Conservation (phyloP, 2,888 invertebrate genomes). For the Embidobia sp. region DNA sequence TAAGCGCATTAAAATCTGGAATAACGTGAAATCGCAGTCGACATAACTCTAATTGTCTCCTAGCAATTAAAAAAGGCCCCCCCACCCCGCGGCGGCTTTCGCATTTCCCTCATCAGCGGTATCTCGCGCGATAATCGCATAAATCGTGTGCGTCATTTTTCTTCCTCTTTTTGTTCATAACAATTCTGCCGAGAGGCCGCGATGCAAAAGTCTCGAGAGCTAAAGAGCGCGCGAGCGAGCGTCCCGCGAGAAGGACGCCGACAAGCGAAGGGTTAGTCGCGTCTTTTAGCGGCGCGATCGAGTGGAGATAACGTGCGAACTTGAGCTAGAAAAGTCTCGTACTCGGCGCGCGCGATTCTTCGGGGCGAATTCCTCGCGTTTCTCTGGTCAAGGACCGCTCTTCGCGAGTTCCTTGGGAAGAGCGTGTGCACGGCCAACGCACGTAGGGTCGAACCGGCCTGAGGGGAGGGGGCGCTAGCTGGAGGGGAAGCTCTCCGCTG, state of each 20-base stretch:
- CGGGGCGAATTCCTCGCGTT: conserved; percentile 72
- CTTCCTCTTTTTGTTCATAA: conserved; percentile 41
- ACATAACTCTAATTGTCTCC: too few species aligned
- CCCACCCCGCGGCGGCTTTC: too few species aligned
- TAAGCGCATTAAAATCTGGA: too few species aligned
- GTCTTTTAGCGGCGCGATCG: conserved; percentile 60
- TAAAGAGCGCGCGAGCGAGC: background rate
- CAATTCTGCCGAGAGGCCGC: conserved; percentile 14
- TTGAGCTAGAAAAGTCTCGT: conserved; percentile 66
- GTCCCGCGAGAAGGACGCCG: conserved; percentile 2
- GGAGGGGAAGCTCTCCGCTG: conserved; percentile 56
- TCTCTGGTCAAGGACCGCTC: conserved; percentile 74
- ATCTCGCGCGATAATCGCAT: conserved; percentile 46
- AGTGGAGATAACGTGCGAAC: conserved; percentile 66
- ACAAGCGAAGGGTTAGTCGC: conserved; percentile 50
- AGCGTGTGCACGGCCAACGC: conserved; percentile 42
- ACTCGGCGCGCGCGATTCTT: conserved; percentile 58
- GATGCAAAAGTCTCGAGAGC: conserved; percentile 21
- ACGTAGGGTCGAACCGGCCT: conserved; percentile 19
- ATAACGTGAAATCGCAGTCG: too few species aligned
- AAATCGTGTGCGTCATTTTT: conserved; percentile 43
- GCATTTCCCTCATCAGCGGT: conserved; percentile 27
- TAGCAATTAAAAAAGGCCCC: conserved; percentile 24
- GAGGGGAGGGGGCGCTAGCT: conserved; percentile 8
- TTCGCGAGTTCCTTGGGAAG: conserved; percentile 71